Conservation (phyloP, 2,797 vertebrate genomes). For the Gastrophryne carolinensis region DNA sequence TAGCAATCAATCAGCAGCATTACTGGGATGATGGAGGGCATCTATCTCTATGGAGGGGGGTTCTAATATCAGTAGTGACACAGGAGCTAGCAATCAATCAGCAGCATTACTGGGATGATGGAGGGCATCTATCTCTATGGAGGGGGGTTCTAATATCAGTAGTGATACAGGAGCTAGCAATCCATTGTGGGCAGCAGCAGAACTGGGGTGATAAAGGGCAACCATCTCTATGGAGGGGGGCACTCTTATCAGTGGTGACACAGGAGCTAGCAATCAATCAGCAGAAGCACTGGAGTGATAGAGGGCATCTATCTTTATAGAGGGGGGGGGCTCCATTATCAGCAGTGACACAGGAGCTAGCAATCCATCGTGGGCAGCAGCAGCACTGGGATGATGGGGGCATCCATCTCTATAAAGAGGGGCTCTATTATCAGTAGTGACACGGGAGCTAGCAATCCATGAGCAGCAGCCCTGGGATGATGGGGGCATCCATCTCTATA, state of each 20-base stretch:
- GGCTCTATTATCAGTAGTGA: conserved; percentile 39
- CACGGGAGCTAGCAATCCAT: background rate
- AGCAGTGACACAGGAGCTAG: too few relatives aligned
- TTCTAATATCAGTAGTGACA: conserved; percentile 27
- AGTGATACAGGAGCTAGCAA: too few relatives aligned
- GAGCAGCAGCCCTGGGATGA: too few relatives aligned
- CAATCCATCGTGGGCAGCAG: background rate
- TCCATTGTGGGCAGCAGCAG: too few relatives aligned
- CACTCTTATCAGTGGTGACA: conserved; percentile 29
- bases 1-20: background rate
- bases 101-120: too few relatives aligned
- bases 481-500: too few relatives aligned
- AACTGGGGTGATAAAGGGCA: too few relatives aligned
- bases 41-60: conserved; percentile 16
- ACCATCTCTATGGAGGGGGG: conserved; percentile 16
- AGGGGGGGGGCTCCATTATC: too few relatives aligned
- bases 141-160: too few relatives aligned
- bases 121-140: too few relatives aligned
- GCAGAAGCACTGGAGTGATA: too few relatives aligned
- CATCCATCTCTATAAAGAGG: conserved; percentile 2
- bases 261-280: background rate
- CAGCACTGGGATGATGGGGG: background rate
- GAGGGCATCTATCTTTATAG: too few relatives aligned
- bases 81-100: background rate
- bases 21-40: background rate